These are phyloP conservation scores for Haemorhous mexicanus DNA, from an alignment of 2,113 vertebrate species.

Conservation along the genomic window DNA sequence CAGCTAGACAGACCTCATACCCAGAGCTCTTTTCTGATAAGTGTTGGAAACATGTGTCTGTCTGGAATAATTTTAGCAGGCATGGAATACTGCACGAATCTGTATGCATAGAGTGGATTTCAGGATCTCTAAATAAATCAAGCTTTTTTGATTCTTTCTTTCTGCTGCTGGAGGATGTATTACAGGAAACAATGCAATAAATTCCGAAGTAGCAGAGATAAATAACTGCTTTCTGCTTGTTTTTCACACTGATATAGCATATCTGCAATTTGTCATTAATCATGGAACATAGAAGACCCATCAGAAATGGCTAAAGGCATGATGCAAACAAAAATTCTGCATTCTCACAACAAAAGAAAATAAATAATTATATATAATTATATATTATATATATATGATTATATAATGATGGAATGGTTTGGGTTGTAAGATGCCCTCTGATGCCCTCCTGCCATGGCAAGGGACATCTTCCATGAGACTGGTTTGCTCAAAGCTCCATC, in stretches of 20 bases:
- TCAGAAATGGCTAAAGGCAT: not conserved
- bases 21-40: not conserved
- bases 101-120: not conserved
- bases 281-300: not conserved
- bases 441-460: not conserved
- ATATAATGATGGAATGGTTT: not conserved
- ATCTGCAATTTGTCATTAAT: not conserved
- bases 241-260: not conserved
- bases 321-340: not conserved
- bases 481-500: not conserved
- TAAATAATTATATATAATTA: too few species aligned
- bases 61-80: not conserved
- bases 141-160: not conserved
- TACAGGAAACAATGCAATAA: not conserved
- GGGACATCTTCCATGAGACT: accelerated
- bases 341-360: not conserved
- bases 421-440: not conserved
- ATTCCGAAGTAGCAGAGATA: not conserved
- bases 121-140: not conserved
- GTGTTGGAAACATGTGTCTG: not conserved
- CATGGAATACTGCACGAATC: not conserved
- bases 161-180: not conserved
- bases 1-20: not conserved
- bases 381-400: too few species aligned
- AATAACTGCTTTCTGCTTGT: not conserved